Evolutionary conservation across 1,140 invertebrate genomes (phyloP).

Genomic region (Lerema accius): DNA sequence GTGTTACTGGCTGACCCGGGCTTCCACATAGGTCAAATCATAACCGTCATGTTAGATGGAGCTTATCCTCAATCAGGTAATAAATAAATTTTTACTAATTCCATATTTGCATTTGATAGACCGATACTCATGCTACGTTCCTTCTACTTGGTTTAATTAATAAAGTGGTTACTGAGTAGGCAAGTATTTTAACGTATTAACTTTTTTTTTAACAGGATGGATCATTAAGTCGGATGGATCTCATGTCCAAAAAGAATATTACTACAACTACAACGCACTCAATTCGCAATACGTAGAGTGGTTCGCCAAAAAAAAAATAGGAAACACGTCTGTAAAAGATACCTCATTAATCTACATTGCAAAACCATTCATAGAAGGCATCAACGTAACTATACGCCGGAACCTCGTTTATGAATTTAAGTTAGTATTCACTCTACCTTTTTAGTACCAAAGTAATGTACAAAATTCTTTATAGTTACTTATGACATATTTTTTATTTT

Average conservation of each 20-base stretch:
- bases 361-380: constrained; percentile 7
- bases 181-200: too few relatives aligned
- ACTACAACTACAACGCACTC: background rate
- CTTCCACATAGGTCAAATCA: constrained; percentile 1
- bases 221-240: background rate
- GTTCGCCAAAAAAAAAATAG: constrained; percentile 1
- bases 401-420: constrained; percentile 20
- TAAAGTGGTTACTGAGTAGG: too few relatives aligned
- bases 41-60: constrained; percentile 16
- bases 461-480: too few relatives aligned
- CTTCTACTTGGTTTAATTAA: too few relatives aligned
- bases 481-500: too few relatives aligned
- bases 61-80: constrained; percentile 9
- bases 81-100: background rate
- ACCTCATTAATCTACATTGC: constrained; percentile 10
- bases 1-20: constrained; percentile 18
- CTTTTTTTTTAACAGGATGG: background rate
- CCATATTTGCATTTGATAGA: too few relatives aligned
- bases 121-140: too few relatives aligned
- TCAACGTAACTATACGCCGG: constrained; percentile 5
- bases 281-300: constrained; percentile 14
- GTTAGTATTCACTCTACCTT: constrained; percentile 12
- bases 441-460: too few relatives aligned
- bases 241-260: background rate
- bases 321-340: background rate